Conservation (phyloP, 2,888 invertebrate species). For the Bursaphelenchus okinawaensis region DNA sequence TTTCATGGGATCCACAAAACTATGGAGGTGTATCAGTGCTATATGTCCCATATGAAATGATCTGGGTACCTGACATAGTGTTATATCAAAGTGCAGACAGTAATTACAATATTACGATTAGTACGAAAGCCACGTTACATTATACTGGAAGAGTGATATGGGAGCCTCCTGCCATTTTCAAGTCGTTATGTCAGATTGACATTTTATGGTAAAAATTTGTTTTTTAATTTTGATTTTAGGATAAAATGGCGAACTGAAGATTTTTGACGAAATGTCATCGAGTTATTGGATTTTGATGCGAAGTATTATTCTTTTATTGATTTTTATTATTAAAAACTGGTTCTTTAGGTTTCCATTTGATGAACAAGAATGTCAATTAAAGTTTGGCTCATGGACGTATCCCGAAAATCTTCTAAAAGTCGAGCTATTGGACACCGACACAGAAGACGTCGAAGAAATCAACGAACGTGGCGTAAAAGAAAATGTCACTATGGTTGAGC, state of each 20-base stretch:
- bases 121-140: conserved; percentile 90
- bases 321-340: too few relatives aligned
- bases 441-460: conserved; percentile 2
- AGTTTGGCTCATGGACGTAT: conserved; percentile 43
- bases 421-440: conserved; percentile 26
- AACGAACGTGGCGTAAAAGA: conserved; percentile 28
- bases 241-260: neutral
- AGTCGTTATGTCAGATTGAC: conserved; percentile 66
- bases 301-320: too few relatives aligned
- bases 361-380: conserved; percentile 37
- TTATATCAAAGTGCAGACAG: conserved; percentile 68
- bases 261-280: too few relatives aligned
- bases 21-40: conserved; percentile 61
- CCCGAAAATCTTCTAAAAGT: conserved; percentile 32
- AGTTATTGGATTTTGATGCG: too few relatives aligned
- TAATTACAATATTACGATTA: conserved; percentile 81
- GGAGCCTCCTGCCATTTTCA: conserved; percentile 93
- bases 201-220: conserved; percentile 58
- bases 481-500: conserved; percentile 31
- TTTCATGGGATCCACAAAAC: conserved; percentile 60
- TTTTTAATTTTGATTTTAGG: neutral
- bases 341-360: conserved; percentile 40
- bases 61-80: conserved; percentile 62
- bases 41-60: conserved; percentile 61
- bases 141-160: conserved; percentile 65